phyloP scores from a whole-genome alignment of 2,113 vertebrate genomes.

The Bufo bufo region DNA sequence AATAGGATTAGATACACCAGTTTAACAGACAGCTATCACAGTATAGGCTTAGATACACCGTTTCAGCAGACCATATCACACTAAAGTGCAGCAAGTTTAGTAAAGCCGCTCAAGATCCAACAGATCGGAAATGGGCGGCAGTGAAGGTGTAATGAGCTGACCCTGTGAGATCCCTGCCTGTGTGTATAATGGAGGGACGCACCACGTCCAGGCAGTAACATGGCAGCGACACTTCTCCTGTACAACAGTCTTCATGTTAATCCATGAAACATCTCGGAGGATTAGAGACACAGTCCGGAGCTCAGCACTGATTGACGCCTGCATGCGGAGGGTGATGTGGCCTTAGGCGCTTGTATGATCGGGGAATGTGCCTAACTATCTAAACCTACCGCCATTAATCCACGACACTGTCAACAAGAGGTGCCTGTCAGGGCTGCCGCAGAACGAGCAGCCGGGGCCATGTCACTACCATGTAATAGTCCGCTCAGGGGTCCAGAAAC shows the following conservation, averaged over 20 bases:
- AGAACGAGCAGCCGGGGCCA: neutral
- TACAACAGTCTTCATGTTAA: neutral
- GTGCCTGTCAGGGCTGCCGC: neutral
- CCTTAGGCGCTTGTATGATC: constrained; percentile 13
- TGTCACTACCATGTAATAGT: neutral
- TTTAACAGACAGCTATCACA: neutral
- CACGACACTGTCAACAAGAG: neutral
- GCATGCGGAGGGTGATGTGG: neutral
- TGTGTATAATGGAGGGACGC: too few relatives aligned
- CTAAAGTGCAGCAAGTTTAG: neutral
- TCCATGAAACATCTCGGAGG: constrained; percentile 19
- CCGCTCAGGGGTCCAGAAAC: too few relatives aligned
- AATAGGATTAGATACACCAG: too few relatives aligned
- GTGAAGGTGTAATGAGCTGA: neutral
- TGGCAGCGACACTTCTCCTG: neutral
- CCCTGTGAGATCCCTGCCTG: neutral
- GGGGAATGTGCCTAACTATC: constrained; percentile 6
- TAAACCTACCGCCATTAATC: neutral
- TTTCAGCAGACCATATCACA: neutral
- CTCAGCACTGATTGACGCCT: neutral
- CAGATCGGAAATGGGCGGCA: neutral
- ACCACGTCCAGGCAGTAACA: neutral
- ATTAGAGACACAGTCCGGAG: constrained; percentile 11
- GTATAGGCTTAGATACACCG: neutral
- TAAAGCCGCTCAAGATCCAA: neutral